Evolutionary conservation across 1,140 invertebrate genomes (phyloP).

Genomic region (Drosophila busckii): DNA sequence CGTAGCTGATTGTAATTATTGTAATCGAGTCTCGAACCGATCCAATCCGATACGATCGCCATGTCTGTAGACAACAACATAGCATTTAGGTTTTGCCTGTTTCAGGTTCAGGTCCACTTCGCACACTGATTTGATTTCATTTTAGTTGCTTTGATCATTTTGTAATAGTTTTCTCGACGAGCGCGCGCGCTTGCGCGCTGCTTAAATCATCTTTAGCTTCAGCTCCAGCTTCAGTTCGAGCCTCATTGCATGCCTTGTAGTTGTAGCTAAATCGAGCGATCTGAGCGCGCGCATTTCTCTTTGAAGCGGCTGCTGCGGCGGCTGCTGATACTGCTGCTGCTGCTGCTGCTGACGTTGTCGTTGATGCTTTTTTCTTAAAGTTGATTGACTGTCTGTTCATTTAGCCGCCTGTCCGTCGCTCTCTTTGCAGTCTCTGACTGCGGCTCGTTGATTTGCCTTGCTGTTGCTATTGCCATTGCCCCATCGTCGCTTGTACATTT

Average conservation of each 20-base stretch:
- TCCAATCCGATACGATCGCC: constrained; percentile 72
- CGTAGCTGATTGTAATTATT: constrained; percentile 78
- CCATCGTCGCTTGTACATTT: constrained; percentile 65
- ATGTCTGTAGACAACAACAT: constrained; percentile 9
- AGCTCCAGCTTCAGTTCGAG: background rate
- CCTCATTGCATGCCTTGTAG: constrained; percentile 33
- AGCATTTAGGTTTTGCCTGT: constrained; percentile 18
- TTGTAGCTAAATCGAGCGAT: constrained; percentile 7
- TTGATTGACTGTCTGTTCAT: constrained; percentile 76
- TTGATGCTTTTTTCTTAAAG: constrained; percentile 64
- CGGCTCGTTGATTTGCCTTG: constrained; percentile 42
- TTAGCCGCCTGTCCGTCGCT: constrained; percentile 66
- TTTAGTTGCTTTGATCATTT: constrained; percentile 62
- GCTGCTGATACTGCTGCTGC: background rate
- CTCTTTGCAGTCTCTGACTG: constrained; percentile 59
- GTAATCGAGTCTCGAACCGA: constrained; percentile 77
- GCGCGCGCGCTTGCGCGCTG: too few relatives aligned
- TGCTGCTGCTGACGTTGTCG: constrained; percentile 29
- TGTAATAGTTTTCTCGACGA: constrained; percentile 70
- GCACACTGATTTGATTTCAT: constrained; percentile 71
- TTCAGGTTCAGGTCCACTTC: constrained; percentile 40
- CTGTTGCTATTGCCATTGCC: constrained; percentile 38
- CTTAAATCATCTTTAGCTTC: constrained; percentile 60
- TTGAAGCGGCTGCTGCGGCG: constrained; percentile 36
- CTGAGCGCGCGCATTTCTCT: constrained; percentile 58